Evolutionary conservation across 2,113 vertebrate genomes (phyloP), one percentile per base, ranked within the genome.

Genomic region (Desmodus rotundus): DNA sequence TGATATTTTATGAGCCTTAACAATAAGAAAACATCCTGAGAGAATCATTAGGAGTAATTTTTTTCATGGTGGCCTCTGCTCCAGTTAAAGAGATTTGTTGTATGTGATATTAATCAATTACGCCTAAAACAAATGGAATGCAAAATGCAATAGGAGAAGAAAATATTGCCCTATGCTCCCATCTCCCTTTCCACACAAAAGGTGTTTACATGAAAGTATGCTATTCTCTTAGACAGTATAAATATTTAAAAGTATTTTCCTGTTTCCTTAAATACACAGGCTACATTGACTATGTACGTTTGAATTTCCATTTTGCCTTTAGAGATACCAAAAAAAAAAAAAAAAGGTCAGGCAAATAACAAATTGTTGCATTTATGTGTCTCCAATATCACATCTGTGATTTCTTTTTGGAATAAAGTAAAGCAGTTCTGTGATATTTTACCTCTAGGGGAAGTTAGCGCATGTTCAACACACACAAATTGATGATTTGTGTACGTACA

Each of bases 271-370:
- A 88, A 93, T 85, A 67, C 7, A 86, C 31, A 45, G 19, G 50
- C 38, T 87, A 14, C 45, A 45, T 80, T 91, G 68, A 74, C 76
- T 86, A 81, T 65, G 73, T 36, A 76, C 89, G 61, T 65, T 94
- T 63, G 92, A 95, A 95, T 97, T 94, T 96, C 67, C 54, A 72
- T 47, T 82, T 93, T 90, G 72, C 81, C 90, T 95, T 95, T 52
- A 97, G 81, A 96, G 83, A 93, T 56, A 38, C 17, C 38, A n/a
- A 76, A 19, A 28, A 61, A 47, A n/a, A 76, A 26, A 28, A 28
- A 86, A 91, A 74, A 96, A 95, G 65, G 89, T 96, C 96, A 95
- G 41, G 78, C 54, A 61, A 89, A 94, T 89, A 94, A 93, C 65
- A 95, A 95, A 97, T 41, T 16, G 47, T 41, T 74, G 16, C 38